Conservation (phyloP, 2,888 invertebrate species). For the Agriotes lineatus region DNA sequence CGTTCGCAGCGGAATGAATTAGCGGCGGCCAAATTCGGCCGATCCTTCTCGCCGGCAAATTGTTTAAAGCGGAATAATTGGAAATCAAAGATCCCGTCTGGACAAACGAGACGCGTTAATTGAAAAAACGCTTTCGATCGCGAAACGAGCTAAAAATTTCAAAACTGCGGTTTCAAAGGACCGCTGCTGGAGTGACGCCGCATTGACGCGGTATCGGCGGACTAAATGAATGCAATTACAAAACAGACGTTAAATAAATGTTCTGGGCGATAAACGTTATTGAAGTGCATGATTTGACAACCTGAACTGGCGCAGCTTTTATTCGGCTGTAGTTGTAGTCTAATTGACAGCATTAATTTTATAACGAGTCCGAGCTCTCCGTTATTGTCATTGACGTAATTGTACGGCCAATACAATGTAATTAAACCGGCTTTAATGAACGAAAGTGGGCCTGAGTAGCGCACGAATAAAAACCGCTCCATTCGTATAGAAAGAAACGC, state of each 20-base stretch:
- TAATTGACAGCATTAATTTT: conserved; percentile 48
- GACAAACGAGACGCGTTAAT: conserved; percentile 17
- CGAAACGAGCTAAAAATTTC: neutral
- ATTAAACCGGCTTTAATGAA: conserved; percentile 26
- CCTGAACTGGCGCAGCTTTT: conserved; percentile 31
- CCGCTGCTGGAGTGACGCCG: neutral
- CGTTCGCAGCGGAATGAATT: conserved; percentile 31
- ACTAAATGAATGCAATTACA: conserved; percentile 37
- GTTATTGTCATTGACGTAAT: conserved; percentile 28
- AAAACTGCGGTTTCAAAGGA: neutral
- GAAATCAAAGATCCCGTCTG: conserved; percentile 30
- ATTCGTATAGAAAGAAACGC: no score
- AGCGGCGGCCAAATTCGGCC: conserved; percentile 26
- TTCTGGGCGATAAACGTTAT: conserved; percentile 40
- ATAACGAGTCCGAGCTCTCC: conserved; percentile 27
- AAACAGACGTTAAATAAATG: conserved; percentile 35
- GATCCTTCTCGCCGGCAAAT: conserved; percentile 7
- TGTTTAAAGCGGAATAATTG: conserved; percentile 26
- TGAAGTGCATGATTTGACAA: conserved; percentile 42
- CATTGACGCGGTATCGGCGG: conserved; percentile 16
- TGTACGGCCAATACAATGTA: conserved; percentile 35
- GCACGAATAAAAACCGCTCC: no score
- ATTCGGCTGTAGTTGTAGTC: conserved; percentile 37
- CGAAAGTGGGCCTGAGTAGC: no score
- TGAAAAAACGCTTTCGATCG: conserved; percentile 8